These are phyloP conservation scores for Agrochola circellaris DNA, from an alignment of 2,888 invertebrate species.

Conservation along the genomic window DNA sequence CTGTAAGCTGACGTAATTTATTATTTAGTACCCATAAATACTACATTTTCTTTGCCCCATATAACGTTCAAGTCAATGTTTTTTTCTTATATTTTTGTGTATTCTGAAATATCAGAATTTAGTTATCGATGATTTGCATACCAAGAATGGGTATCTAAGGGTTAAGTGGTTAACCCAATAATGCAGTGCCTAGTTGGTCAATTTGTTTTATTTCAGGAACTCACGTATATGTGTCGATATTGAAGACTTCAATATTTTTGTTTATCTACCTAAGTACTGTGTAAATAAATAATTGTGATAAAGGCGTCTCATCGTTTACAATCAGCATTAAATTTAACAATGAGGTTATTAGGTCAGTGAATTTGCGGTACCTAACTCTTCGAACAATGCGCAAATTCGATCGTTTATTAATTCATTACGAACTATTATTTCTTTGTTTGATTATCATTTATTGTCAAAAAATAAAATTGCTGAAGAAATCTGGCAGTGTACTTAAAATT, in stretches of 20 bases:
- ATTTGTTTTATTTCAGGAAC: constrained; percentile 95
- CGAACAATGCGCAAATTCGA: neutral
- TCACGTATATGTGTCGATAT: constrained; percentile 93
- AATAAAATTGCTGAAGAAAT: neutral
- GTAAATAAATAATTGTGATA: neutral
- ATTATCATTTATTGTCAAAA: neutral
- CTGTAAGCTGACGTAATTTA: neutral
- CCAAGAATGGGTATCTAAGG: no score
- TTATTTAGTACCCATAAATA: neutral
- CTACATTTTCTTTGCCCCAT: neutral
- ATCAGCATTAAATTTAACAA: constrained; percentile 8
- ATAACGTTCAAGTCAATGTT: neutral
- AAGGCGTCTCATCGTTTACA: neutral
- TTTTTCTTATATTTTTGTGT: neutral
- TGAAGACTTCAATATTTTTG: constrained; percentile 92
- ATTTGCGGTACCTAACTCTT: neutral
- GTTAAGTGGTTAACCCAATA: no score
- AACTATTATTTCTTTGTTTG: neutral
- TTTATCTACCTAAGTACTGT: neutral
- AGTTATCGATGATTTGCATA: neutral
- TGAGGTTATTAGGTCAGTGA: constrained; percentile 3
- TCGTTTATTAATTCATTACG: neutral
- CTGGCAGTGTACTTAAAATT: neutral
- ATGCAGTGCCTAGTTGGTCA: neutral
- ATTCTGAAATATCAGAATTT: neutral